phyloP scores from a whole-genome alignment of 2,113 vertebrate genomes.

The Rhadina sibilatrix region DNA sequence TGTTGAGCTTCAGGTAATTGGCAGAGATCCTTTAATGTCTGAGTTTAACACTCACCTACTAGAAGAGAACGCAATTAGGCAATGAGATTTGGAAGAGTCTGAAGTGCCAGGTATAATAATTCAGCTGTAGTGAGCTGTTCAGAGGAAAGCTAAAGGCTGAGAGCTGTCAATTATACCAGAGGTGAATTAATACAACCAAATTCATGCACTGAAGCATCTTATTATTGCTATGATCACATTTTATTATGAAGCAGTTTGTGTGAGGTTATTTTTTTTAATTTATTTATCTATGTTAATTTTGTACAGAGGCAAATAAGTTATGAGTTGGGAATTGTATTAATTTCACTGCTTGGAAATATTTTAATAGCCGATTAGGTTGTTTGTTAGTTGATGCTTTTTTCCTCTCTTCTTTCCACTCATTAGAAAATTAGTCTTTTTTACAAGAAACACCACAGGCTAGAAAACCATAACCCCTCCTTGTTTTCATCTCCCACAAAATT shows the following conservation, averaged over 20 bases:
- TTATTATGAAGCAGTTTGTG: slow-evolving; percentile 72
- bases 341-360: slow-evolving; percentile 66
- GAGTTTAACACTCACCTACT: slow-evolving; percentile 65
- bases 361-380: slow-evolving; percentile 29
- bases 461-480: background rate
- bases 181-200: slow-evolving; percentile 72
- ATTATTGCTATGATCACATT: slow-evolving; percentile 65
- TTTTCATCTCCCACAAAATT: background rate
- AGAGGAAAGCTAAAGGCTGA: slow-evolving; percentile 62
- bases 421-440: slow-evolving; percentile 29
- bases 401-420: background rate
- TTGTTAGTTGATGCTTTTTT: background rate
- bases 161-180: slow-evolving; percentile 66
- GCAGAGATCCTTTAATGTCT: slow-evolving; percentile 68
- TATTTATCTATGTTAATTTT: slow-evolving; percentile 79
- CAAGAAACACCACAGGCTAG: background rate
- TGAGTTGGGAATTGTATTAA: slow-evolving; percentile 73
- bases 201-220: slow-evolving; percentile 52
- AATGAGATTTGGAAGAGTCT: slow-evolving; percentile 60
- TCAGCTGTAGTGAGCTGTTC: slow-evolving; percentile 40
- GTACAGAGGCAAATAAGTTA: slow-evolving; percentile 69
- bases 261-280: slow-evolving; percentile 67
- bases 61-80: slow-evolving; percentile 66
- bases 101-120: slow-evolving; percentile 64
- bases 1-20: slow-evolving; percentile 68